phyloP scores from a whole-genome alignment of 30 jellyfish, hydroid and myxozoan species.

The Clytia hemisphaerica region DNA sequence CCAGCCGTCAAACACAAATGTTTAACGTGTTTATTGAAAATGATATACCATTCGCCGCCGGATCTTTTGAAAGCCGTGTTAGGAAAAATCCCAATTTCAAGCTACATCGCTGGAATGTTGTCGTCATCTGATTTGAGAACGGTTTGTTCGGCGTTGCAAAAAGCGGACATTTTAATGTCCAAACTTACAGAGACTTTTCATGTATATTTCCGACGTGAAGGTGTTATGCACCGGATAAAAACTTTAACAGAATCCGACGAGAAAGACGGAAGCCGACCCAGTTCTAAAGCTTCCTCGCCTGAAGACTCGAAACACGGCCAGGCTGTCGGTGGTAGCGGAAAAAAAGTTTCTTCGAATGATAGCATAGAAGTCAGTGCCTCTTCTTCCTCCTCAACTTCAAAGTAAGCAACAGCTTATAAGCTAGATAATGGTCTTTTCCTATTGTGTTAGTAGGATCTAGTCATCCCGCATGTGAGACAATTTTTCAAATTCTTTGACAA shows the following conservation, averaged over 20 bases:
- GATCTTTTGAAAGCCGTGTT: constrained; percentile 44
- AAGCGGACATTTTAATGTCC: constrained; percentile 78
- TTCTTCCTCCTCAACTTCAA: neutral
- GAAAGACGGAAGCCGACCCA: neutral
- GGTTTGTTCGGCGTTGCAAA: constrained; percentile 84
- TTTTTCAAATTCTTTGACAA: too few species aligned
- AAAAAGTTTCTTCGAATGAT: neutral
- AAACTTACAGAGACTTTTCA: constrained; percentile 80
- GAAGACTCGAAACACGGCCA: constrained; percentile 9
- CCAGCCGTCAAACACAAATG: constrained; percentile 95
- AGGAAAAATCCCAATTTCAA: constrained; percentile 62
- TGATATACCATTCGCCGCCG: constrained; percentile 73
- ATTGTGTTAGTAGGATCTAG: too few species aligned
- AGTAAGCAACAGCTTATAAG: neutral
- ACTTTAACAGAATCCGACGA: neutral
- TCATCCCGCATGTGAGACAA: too few species aligned
- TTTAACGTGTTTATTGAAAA: constrained; percentile 55
- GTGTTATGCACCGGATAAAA: constrained; percentile 85
- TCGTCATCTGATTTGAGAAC: constrained; percentile 72
- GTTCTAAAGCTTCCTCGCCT: neutral
- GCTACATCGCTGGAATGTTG: constrained; percentile 96
- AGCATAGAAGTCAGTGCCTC: neutral
- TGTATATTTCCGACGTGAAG: constrained; percentile 86
- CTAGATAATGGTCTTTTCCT: neutral
- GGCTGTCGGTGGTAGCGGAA: constrained; percentile 2